Percentiles rank a stretch among this genome's conserved stretches.
phyloP scores from a whole-genome alignment of 1,140 invertebrate genomes.

The Aricia agestis region DNA sequence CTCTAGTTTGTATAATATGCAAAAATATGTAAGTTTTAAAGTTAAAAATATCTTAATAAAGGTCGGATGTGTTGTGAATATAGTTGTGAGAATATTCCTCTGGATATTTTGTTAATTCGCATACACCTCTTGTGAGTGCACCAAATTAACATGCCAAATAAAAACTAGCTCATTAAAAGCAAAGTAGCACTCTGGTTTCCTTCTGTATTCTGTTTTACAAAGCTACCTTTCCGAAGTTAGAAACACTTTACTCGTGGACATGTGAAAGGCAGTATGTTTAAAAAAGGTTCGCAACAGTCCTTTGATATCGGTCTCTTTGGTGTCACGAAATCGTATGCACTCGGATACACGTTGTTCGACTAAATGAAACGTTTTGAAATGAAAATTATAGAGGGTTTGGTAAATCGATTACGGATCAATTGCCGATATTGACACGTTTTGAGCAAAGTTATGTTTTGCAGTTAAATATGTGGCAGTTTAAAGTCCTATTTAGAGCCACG shows the following conservation, averaged over 20 bases:
- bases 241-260: conserved; percentile 30
- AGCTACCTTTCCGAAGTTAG: conserved; percentile 21
- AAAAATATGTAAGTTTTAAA: background rate
- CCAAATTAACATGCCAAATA: conserved; percentile 16
- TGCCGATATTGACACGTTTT: too few relatives aligned
- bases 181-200: conserved; percentile 21
- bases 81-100: conserved; percentile 16
- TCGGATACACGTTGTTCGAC: conserved; percentile 35
- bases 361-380: conserved; percentile 32
- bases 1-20: background rate
- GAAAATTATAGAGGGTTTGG: background rate
- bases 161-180: conserved; percentile 20
- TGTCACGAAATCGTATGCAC: conserved; percentile 46
- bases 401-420: background rate
- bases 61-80: conserved; percentile 10
- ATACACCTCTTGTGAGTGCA: conserved; percentile 16
- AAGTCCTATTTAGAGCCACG: too few relatives aligned
- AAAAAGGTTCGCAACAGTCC: conserved; percentile 24
- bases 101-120: conserved; percentile 15
- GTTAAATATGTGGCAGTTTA: too few relatives aligned
- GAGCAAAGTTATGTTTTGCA: too few relatives aligned
- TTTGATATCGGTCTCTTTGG: conserved; percentile 53
- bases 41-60: background rate
- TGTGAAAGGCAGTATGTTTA: conserved; percentile 22
- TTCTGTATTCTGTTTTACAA: conserved; percentile 23